Base-by-base conservation (phyloP, 2,888 invertebrate species). In the Idaea aversata region DNA sequence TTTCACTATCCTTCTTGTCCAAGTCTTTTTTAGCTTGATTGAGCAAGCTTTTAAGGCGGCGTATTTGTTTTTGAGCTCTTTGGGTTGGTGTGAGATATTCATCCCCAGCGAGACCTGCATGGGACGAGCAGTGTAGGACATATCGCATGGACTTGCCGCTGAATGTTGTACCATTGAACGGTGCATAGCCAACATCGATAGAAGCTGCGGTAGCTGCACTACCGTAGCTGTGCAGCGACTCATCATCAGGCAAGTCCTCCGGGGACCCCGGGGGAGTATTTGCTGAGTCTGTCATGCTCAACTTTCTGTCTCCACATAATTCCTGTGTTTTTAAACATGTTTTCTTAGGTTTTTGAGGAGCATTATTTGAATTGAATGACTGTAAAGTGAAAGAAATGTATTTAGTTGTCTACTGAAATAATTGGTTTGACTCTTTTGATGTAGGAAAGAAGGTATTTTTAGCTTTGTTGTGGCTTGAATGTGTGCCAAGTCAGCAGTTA, bases 81-180 rank as follows among this genome's bases (percentile, higher is more conserved):
- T 98, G 98, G 0, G 97, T 98, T 15, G 98, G 98, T 63, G 98
- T 98, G 67, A 97, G 93, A 86, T 98, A 98, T 78, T 97, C 97
- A 69, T 97, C 96, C 61, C 95, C 96, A 62, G 96, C 95, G 62
- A 95, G 95, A 0, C 95, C 96, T 5, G 95, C 95, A 84, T 96
- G 96, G 72, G 96, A 95, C 64, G 97, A 96, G 84, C 97, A 97
- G 85, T 97, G 97, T 62, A 97, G 95, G 68, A 97, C 97, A 85
- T 97, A 97, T 75, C 96, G 95, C 93, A 95, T 95, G 68, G 94
- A 95, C 63, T 95, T 91, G 6, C 95, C 95, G 82, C 95, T 95
- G 77, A 95, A 95, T 10, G 95, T 95, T 59, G 95, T 95, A 47
- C 95, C 95, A 83, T 95, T 95, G 76, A 95, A 94, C 69, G 97